These are phyloP conservation scores for Proterorhinus semilunaris DNA, from an alignment of 2,113 vertebrate species.

Conservation along the genomic window DNA sequence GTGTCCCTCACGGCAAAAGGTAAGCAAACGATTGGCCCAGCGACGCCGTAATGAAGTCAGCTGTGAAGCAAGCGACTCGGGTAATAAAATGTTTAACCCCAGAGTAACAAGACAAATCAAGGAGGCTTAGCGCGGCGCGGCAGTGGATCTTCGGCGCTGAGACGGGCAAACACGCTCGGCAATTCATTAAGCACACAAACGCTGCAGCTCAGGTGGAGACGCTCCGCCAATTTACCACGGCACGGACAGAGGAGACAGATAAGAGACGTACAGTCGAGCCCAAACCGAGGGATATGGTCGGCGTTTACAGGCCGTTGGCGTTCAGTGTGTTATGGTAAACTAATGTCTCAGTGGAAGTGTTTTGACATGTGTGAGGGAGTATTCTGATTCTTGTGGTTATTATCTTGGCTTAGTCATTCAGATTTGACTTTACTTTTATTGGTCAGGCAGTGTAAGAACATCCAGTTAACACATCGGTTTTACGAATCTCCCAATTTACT, in stretches of 20 bases:
- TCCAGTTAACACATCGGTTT: not conserved
- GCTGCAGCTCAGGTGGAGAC: constrained; percentile 58
- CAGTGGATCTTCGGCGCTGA: constrained; percentile 67
- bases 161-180: constrained; percentile 69
- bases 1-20: constrained; percentile 42
- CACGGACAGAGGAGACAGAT: constrained; percentile 39
- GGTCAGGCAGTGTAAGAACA: too few relatives aligned
- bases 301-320: constrained; percentile 49
- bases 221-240: constrained; percentile 63
- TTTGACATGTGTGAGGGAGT: too few relatives aligned
- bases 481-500: constrained; percentile 2
- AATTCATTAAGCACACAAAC: constrained; percentile 73
- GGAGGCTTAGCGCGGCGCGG: constrained; percentile 55
- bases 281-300: constrained; percentile 60
- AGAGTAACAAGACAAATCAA: constrained; percentile 71
- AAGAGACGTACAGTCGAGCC: constrained; percentile 23
- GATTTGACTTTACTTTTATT: too few relatives aligned
- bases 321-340: constrained; percentile 15
- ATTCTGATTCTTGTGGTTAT: too few relatives aligned
- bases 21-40: constrained; percentile 53
- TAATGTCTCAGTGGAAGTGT: constrained; percentile 11
- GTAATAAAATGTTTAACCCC: constrained; percentile 76
- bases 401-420: too few relatives aligned
- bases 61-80: constrained; percentile 41
- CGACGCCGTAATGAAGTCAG: constrained; percentile 66